phyloP scores from a whole-genome alignment of 2,888 invertebrate species.

The Eristalinus aeneus region DNA sequence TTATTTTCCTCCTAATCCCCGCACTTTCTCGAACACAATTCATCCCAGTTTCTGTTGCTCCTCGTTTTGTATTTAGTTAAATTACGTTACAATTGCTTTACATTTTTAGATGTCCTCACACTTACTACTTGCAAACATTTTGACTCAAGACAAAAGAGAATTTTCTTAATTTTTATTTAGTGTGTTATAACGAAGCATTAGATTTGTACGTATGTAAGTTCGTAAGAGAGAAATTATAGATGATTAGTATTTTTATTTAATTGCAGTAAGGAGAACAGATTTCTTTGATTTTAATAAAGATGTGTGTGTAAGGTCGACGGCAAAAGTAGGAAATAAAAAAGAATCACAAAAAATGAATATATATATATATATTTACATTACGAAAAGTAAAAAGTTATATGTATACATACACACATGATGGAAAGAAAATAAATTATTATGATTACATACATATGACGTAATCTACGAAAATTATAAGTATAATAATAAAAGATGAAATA shows the following conservation, averaged over 20 bases:
- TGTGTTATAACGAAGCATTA: conserved; percentile 16
- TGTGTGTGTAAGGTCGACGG: conserved; percentile 29
- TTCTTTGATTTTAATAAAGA: background rate
- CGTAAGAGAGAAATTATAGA: background rate
- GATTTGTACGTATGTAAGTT: conserved; percentile 20
- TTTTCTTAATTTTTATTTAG: background rate
- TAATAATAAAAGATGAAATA: conserved; percentile 60
- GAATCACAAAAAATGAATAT: background rate
- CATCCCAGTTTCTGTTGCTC: background rate
- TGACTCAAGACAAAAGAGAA: no score
- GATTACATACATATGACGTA: conserved; percentile 43
- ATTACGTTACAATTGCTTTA: background rate
- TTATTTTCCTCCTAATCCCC: background rate
- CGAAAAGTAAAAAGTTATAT: conserved; percentile 16
- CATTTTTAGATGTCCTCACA: background rate
- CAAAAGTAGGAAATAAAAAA: background rate
- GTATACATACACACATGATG: conserved; percentile 39
- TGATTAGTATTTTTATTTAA: conserved; percentile 41
- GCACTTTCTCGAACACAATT: conserved; percentile 2
- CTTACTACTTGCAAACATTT: no score
- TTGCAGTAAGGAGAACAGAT: background rate
- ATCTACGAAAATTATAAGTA: conserved; percentile 54
- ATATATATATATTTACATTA: conserved; percentile 51
- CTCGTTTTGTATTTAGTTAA: background rate
- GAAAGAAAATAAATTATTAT: conserved; percentile 51